Base-by-base conservation (phyloP, 2,113 vertebrate genomes). In the Chaetura pelagica region DNA sequence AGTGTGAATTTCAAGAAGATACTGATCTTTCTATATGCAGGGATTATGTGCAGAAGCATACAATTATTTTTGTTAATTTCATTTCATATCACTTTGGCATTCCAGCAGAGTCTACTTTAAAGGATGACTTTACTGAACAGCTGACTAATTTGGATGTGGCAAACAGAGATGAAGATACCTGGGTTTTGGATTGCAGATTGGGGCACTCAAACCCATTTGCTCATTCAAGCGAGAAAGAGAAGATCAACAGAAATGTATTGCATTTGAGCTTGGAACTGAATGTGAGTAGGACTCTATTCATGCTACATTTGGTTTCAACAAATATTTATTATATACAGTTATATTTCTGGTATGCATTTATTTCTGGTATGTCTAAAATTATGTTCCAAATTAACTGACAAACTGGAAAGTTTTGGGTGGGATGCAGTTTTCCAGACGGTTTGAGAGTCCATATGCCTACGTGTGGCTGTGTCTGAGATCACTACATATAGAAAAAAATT, bases 241-340 rank as follows among this genome's bases (percentile, higher is more conserved):
- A 97, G 81, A 76, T 92, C 84, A 96, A 88, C 78, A 96, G 96
- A 94, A 97, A 75, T 15, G 89, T 91, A 26, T 40, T 98, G 35
- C 94, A 95, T 76, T 94, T 98, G 87, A 97, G 78, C 81, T 96
- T 98, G 96, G 97, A 98, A 90, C 77, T 97, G 79, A 97, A 97
- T 63, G 98, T 98, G 83, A 98, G 98, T 98, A 94, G 32, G 74
- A 91, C 29, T 88, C 27, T 90, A 55, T 84, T 93, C 48, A 24
- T 76, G 34, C 49, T 84, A 1, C 89, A 35, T 35, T 78, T 27
- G 69, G 35, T 51, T 89, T 92, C 38, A 86, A 32, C 38, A 90
- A 76, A 57, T 15, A 44, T 69, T 94, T 72, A 26, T 84, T 93
- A 63, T 64, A 71, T 52, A 34, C 22, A 63, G 2, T 83, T 84